These are phyloP conservation scores for Archocentrus centrarchus DNA, from an alignment of 2,113 vertebrate genomes.

Conservation along the genomic window DNA sequence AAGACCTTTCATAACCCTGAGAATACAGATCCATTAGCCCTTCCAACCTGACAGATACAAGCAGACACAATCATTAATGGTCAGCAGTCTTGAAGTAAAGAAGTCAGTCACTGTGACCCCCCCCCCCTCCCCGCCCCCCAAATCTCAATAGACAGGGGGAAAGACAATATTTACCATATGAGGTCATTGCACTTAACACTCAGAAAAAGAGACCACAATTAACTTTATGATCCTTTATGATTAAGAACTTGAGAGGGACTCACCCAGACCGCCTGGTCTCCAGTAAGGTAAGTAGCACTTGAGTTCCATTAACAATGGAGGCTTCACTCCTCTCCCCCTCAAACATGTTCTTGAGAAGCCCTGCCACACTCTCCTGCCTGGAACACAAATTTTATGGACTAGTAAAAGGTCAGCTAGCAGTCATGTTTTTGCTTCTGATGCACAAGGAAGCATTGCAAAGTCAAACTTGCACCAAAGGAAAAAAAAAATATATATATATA, in stretches of 20 bases:
- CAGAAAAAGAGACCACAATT: neutral
- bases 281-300: conserved; percentile 93
- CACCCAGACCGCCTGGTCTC: conserved; percentile 92
- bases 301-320: conserved; percentile 93
- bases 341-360: conserved; percentile 94
- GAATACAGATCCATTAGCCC: conserved; percentile 94
- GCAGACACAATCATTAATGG: neutral
- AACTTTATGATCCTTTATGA: neutral
- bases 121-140: too few relatives aligned
- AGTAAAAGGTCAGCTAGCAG: neutral
- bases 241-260: conserved; percentile 54
- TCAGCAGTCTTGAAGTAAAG: neutral
- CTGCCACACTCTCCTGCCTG: conserved; percentile 93
- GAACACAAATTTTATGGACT: neutral
- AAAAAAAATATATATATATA: neutral
- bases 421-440: neutral
- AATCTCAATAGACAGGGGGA: neutral
- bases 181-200: neutral
- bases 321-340: conserved; percentile 88
- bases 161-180: neutral
- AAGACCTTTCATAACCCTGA: conserved; percentile 94
- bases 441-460: neutral
- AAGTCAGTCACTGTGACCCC: neutral
- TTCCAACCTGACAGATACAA: conserved; percentile 86
- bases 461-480: neutral